These are phyloP conservation scores for Nipponia nippon DNA, from an alignment of 2,113 vertebrate species.

Conservation along the genomic window DNA sequence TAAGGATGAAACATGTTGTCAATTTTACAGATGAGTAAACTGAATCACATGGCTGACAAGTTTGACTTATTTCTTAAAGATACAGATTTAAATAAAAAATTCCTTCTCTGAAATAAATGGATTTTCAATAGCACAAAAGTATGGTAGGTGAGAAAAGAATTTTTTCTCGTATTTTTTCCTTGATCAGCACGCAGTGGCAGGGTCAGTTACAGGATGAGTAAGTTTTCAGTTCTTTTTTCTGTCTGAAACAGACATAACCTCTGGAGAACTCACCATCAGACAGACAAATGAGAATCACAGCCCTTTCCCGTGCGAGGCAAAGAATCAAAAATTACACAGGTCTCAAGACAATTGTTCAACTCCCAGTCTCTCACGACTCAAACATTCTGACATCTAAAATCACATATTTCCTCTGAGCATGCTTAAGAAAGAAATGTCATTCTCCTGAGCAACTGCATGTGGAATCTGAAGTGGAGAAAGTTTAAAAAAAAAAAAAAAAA, in stretches of 20 bases:
- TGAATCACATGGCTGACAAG: neutral
- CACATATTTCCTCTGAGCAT: neutral
- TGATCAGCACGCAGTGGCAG: neutral
- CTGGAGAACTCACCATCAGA: neutral
- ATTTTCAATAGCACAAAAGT: neutral
- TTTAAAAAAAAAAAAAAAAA: neutral
- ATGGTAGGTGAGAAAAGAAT: neutral
- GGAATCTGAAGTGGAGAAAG: neutral
- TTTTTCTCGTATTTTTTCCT: neutral
- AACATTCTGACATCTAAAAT: neutral
- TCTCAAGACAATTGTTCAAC: neutral
- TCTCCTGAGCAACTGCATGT: neutral
- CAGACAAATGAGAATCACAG: neutral
- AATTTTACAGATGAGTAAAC: neutral
- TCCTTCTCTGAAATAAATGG: neutral
- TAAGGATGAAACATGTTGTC: neutral
- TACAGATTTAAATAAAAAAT: neutral
- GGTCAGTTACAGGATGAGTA: neutral
- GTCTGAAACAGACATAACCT: neutral
- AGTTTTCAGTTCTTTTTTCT: neutral
- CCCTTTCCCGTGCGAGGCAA: neutral
- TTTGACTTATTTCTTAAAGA: neutral
- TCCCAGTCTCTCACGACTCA: neutral
- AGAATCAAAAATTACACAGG: neutral
- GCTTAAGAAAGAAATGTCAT: neutral